Percentiles rank a stretch among this genome's conserved stretches.
Evolutionary conservation across 2,797 vertebrate species (phyloP).

Genomic region (Alosa sapidissima): DNA sequence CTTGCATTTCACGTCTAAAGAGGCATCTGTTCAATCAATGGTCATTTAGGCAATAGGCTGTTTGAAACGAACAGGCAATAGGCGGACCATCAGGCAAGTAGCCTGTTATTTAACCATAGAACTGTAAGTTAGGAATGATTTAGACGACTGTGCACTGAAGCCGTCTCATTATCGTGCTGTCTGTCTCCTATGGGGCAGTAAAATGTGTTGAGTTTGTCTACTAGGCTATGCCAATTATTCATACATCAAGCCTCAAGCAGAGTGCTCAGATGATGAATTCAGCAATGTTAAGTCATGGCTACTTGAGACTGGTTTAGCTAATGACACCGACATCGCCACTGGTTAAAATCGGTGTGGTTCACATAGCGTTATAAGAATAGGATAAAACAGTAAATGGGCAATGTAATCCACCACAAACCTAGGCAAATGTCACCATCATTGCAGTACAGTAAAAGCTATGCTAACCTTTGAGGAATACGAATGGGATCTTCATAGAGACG

Average conservation of each 20-base stretch:
- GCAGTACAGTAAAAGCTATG: background rate
- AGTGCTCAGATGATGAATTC: background rate
- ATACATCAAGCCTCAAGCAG: background rate
- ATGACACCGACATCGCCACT: constrained; percentile 13
- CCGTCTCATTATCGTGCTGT: background rate
- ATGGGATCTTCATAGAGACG: constrained; percentile 16
- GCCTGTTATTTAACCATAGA: background rate
- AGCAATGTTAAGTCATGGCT: constrained; percentile 15
- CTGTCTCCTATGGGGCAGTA: background rate
- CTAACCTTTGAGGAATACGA: constrained; percentile 13
- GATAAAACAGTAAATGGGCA: background rate
- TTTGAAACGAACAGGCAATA: background rate
- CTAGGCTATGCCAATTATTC: background rate
- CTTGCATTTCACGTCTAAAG: background rate
- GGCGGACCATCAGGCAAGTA: background rate
- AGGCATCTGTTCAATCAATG: background rate
- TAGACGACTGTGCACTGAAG: background rate
- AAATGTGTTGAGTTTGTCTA: constrained; percentile 3
- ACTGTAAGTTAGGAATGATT: constrained; percentile 10
- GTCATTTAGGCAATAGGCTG: background rate
- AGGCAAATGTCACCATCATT: background rate
- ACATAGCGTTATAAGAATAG: background rate
- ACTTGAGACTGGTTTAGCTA: constrained; percentile 22
- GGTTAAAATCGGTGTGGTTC: background rate
- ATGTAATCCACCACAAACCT: background rate